Base-by-base conservation (phyloP, 2,888 invertebrate genomes). In the Ceramica pisi region DNA sequence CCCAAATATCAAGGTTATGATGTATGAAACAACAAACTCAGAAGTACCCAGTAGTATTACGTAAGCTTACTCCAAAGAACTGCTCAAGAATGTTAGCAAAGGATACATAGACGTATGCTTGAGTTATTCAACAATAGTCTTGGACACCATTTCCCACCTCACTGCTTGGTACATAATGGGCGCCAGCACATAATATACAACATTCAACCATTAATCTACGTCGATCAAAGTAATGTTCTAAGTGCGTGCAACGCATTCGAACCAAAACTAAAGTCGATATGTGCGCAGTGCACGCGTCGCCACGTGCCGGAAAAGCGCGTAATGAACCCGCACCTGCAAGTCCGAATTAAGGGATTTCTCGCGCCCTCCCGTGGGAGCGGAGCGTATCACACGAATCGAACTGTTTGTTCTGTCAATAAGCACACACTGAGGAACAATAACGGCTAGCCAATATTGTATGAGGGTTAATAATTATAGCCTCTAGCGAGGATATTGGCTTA, bases 311-410 rank as follows among this genome's bases (percentile, higher is more conserved):
- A 86, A 93, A 93, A 94, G 90, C 92, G 90, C 92, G 93, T 95
- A 96, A 95, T 95, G 95, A 95, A 92, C 92, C 92, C 92, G 94
- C 95, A 96, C 95, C 95, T 95, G 95, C 95, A 94, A 91, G 87
- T 87, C 92, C 90, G 94, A 92, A 95, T 96, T 95, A 95, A 92
- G 93, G 95, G 95, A 95, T 95, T 95, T 95, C 93, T 95, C 94
- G 94, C 95, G 94, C 95, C 95, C 95, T 95, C 95, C 94, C 95
- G 95, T 95, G 95, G 95, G 95, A 95, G 85, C 91, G 90, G 87
- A 91, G 91, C 89, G 80, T 81, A 88, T 84, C 86, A 83, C 84
- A 87, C 84, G 88, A 89, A 88, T 87, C 88, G 90, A 89, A 90
- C 86, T 92, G 93, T 94, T 94, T 94, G 88, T 89, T 92, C 90